A percentile compares a stretch with the other conserved stretches of the same genome.
Conservation (phyloP, 2,113 vertebrate genomes). For the Hirundichthys speculiger region DNA sequence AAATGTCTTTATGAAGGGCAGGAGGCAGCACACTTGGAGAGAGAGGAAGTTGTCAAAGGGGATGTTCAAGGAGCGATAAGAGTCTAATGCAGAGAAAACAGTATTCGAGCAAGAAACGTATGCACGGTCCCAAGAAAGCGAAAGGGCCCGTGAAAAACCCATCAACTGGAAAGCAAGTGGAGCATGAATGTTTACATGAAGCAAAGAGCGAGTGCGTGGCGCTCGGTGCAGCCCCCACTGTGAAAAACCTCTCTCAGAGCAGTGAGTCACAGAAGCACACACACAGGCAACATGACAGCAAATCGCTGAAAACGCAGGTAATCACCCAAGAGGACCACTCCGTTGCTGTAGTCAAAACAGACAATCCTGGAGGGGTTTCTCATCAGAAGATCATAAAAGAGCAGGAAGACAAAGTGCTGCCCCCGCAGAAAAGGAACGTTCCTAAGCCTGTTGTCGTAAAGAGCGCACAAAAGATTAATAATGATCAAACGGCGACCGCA, state of each 20-base stretch:
- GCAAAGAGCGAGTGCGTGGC: constrained; percentile 57
- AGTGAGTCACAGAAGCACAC: constrained; percentile 66
- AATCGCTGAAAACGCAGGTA: constrained; percentile 72
- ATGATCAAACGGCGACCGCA: constrained; percentile 63
- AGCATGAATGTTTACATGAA: constrained; percentile 59
- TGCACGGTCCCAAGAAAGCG: constrained; percentile 74
- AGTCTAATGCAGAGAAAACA: constrained; percentile 82
- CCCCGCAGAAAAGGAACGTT: constrained; percentile 63
- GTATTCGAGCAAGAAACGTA: constrained; percentile 75
- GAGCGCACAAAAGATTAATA: constrained; percentile 59
- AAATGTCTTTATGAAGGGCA: constrained; percentile 76
- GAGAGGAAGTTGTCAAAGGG: constrained; percentile 77
- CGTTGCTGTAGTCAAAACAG: constrained; percentile 63
- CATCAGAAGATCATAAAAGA: constrained; percentile 68
- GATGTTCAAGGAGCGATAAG: constrained; percentile 81
- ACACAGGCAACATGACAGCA: constrained; percentile 64
- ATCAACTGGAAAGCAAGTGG: constrained; percentile 63
- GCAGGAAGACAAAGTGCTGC: constrained; percentile 54
- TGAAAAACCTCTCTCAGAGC: constrained; percentile 75
- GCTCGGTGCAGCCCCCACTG: constrained; percentile 64
- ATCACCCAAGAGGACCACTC: constrained; percentile 71
- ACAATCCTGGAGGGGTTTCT: constrained; percentile 54
- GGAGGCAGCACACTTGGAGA: constrained; percentile 71
- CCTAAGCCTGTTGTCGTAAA: constrained; percentile 60
- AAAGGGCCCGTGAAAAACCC: constrained; percentile 74